Conservation (phyloP, 1,140 invertebrate species). For the Ridgeia piscesae region DNA sequence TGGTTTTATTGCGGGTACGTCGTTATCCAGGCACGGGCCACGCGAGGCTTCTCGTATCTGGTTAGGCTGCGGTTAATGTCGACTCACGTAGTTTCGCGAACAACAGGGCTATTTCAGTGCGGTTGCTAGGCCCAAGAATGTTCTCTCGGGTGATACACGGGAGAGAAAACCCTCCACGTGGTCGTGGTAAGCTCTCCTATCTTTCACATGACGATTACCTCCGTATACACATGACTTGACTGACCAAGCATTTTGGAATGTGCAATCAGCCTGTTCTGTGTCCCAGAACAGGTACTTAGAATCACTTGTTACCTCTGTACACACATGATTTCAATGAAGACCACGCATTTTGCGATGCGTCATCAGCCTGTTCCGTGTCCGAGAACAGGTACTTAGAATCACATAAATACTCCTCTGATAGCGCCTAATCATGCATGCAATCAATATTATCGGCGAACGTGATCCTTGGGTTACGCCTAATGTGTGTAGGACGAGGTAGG, state of each 20-base stretch:
- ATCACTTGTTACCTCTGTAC: neutral
- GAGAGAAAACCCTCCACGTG: too few species aligned
- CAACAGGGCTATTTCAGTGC: neutral
- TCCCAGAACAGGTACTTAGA: neutral
- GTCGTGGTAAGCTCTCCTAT: too few species aligned
- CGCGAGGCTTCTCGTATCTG: neutral
- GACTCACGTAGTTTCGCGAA: neutral
- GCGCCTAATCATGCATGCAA: neutral
- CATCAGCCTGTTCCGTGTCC: neutral
- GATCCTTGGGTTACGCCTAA: neutral
- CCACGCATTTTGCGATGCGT: neutral
- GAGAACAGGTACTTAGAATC: neutral
- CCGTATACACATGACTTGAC: too few species aligned
- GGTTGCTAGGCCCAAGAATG: neutral
- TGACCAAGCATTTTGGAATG: neutral
- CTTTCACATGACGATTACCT: too few species aligned
- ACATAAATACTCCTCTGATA: neutral
- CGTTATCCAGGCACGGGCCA: neutral
- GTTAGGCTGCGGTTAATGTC: neutral
- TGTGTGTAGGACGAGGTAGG: neutral
- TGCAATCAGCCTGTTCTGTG: neutral
- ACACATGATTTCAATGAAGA: neutral
- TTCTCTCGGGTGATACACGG: neutral
- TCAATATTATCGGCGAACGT: neutral
- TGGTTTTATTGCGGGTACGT: neutral